Evolutionary conservation across 2,113 vertebrate genomes (phyloP), one percentile per base, ranked within the genome.

Genomic region (Sorex fumeus): DNA sequence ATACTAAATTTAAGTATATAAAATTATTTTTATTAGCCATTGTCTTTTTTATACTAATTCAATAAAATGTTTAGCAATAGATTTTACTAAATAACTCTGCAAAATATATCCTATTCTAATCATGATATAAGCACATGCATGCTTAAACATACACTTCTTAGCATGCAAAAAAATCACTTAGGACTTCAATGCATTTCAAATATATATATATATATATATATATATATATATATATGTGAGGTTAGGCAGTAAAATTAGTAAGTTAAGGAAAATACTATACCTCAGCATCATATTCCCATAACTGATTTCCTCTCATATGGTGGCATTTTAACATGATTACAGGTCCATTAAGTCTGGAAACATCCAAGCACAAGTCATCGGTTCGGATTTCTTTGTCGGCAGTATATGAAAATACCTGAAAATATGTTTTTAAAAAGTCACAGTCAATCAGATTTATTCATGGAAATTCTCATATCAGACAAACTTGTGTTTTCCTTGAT

Each of bases 261-360:
- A 89, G 21, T 88, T 69, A 70, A 87, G 43, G 16, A 34, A 79
- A 78, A 79, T 82, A 91, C 74, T 96, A 11, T 98, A 99, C 99
- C 99, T 99, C 99, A 0, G 99, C 98, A 50, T 99, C 99, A n/a
- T 99, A 99, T 86, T 99, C 99, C 97, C 99, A 99, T 96, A 99
- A 98, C 98, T 99, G 99, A 97, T 99, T 99, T 60, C 99, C 99
- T 95, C 99, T 98, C 99, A 99, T 99, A 97, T 99, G 99, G 95
- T 99, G 99, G 96, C 99, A 99, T 97, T 99, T 99, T 79, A 99
- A 97, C 99, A 99, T 99, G 86, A 98, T 97, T 13, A 99, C 98
- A 1, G 99, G 99, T 27, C 99, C 99, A 53, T 98, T 99, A 88
- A 99, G 98, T 78, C 99, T 98, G 5, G 99, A 99, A 79, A 99